phyloP scores from a whole-genome alignment of 2,888 invertebrate genomes.

The Antheraea yamamai region DNA sequence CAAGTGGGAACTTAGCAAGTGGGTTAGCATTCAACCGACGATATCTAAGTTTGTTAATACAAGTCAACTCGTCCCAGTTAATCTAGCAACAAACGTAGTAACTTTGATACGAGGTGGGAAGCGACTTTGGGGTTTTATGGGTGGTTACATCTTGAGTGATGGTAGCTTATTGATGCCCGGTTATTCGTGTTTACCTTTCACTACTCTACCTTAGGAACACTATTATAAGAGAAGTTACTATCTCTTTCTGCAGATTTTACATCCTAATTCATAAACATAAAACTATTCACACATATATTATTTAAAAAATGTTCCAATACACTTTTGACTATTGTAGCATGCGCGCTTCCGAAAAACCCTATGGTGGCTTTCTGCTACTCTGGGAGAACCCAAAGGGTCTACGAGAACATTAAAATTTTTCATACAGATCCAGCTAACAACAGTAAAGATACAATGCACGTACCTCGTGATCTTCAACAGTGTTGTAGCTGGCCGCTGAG shows the following conservation, averaged over 20 bases:
- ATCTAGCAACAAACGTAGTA: conserved; percentile 31
- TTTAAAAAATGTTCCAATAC: too few species aligned
- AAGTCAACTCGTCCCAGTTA: conserved; percentile 34
- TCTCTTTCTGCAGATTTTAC: not conserved
- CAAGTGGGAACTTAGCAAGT: conserved; percentile 37
- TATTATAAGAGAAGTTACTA: not conserved
- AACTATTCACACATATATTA: too few species aligned
- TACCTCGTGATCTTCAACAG: too few species aligned
- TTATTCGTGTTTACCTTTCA: not conserved
- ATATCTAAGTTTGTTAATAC: conserved; percentile 39
- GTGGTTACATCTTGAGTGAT: conserved; percentile 23
- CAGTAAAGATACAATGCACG: too few species aligned
- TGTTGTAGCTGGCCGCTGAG: too few species aligned
- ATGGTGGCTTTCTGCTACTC: too few species aligned
- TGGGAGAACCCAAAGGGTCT: too few species aligned
- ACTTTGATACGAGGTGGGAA: conserved; percentile 23
- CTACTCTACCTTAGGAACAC: not conserved
- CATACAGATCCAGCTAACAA: too few species aligned
- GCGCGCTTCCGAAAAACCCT: too few species aligned
- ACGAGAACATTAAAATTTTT: too few species aligned
- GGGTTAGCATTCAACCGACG: conserved; percentile 44
- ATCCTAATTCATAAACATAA: too few species aligned
- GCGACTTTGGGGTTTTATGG: conserved; percentile 23
- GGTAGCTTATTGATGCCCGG: conserved; percentile 18
- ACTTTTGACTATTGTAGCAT: too few species aligned